Evolutionary conservation across 2,797 vertebrate species (phyloP).

Genomic region (Rhinichthys osculus): DNA sequence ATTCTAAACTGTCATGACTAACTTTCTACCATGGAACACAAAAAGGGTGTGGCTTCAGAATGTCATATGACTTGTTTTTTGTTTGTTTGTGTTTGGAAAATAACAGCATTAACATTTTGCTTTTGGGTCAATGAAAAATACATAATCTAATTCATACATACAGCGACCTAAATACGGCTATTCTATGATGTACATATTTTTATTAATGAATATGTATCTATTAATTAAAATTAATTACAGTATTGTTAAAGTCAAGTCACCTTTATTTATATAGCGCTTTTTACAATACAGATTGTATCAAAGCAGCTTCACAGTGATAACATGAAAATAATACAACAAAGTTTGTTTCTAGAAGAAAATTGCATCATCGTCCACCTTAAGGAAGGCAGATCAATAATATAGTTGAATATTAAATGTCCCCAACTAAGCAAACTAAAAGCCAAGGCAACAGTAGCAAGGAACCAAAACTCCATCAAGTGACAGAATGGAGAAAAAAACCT

Average conservation of each 20-base stretch:
- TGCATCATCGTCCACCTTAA: too few species aligned
- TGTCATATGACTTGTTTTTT: background rate
- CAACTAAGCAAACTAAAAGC: too few species aligned
- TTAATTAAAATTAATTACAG: background rate
- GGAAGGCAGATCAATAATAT: too few species aligned
- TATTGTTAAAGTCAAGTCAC: background rate
- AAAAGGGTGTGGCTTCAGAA: background rate
- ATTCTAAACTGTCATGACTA: background rate
- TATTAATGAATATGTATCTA: background rate
- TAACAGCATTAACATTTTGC: background rate
- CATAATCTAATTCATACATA: background rate
- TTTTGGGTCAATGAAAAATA: background rate
- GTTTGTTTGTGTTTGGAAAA: background rate
- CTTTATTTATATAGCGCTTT: too few species aligned
- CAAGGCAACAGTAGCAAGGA: too few species aligned
- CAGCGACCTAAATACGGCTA: background rate
- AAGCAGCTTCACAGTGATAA: too few species aligned
- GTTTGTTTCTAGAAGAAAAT: too few species aligned
- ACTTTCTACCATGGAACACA: background rate
- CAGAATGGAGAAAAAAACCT: too few species aligned
- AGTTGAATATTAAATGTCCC: too few species aligned
- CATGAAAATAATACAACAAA: too few species aligned
- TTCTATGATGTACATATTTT: background rate
- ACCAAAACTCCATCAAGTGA: too few species aligned
- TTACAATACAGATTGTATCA: too few species aligned